Evolutionary conservation across 1,140 invertebrate species (phyloP), one percentile per base, ranked within the genome.

Genomic region (Zaprionus capensis): DNA sequence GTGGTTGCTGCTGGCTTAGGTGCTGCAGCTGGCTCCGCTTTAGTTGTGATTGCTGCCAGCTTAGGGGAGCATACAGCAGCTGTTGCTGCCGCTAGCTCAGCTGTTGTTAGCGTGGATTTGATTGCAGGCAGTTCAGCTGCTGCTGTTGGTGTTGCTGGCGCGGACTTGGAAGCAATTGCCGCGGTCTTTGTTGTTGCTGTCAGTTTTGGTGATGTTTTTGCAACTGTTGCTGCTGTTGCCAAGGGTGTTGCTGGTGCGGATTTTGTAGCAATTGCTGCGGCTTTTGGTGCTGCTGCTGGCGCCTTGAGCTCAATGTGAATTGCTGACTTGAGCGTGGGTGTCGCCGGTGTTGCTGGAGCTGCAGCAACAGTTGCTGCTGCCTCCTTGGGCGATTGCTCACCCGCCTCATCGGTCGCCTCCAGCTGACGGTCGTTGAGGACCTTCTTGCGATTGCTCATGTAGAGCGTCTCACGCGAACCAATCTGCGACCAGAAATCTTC

Each of bases 401-500:
- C 63, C 20, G 4, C 17, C n/a, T 85, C 82, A 1, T 69, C 70
- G 0, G 75, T 65, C 2, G 66, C 58, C 36, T 70, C 66, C 56
- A 80, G 69, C 49, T 91, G 78, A 1, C 58, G 56, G 44, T 92
- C 91, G 15, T 31, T 56, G 9, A 81, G 22, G 14, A 71, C 69
- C 71, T 93, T 88, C 22, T 92, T 92, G 15, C 92, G 90, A 68
- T 92, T 91, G 36, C 55, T 87, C 90, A 92, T 92, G 66, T 92
- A 91, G n/a, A 92, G 69, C 1, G 92, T 91, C 69, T 93, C 92
- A 9, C 92, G 55, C 1, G 82, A 79, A 1, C 92, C 91, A 11
- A 93, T 86, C 64, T 91, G 82, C 0, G 85, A 80, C 92, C 92
- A 93, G 71, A 93, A 93, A 75, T 93, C 92, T 44, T 92, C 92